These are phyloP conservation scores for Galerucella calmariensis DNA, from an alignment of 2,888 invertebrate genomes.

Conservation along the genomic window DNA sequence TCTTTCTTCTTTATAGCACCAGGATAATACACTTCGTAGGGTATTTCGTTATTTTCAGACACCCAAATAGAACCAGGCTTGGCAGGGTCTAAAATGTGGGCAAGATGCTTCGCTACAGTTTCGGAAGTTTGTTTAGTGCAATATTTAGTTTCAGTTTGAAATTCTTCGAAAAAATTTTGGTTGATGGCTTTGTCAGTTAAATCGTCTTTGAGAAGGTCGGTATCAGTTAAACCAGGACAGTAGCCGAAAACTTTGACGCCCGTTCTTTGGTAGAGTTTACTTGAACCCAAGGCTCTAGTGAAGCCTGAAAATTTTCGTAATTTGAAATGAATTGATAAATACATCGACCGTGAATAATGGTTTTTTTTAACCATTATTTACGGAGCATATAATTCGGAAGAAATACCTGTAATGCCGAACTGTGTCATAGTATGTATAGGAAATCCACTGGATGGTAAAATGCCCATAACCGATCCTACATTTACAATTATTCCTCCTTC, in stretches of 20 bases:
- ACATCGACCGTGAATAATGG: neutral
- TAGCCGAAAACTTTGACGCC: constrained; percentile 69
- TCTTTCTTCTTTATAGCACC: constrained; percentile 41
- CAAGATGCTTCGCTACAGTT: constrained; percentile 50
- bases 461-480: constrained; percentile 71
- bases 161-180: constrained; percentile 55
- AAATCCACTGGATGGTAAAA: constrained; percentile 66
- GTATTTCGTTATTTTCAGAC: constrained; percentile 50
- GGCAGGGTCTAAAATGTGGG: constrained; percentile 48
- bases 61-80: constrained; percentile 56
- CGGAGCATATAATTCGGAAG: neutral
- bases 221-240: constrained; percentile 69
- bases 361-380: too few relatives aligned
- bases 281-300: constrained; percentile 53
- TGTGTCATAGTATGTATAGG: constrained; percentile 68
- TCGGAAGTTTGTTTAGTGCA: constrained; percentile 50
- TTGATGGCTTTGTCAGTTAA: constrained; percentile 55
- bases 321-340: too few relatives aligned
- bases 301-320: constrained; percentile 50
- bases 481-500: constrained; percentile 74
- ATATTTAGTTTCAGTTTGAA: constrained; percentile 54
- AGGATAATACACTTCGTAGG: constrained; percentile 53
- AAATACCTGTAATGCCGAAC: constrained; percentile 53
- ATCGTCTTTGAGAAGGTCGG: constrained; percentile 57
- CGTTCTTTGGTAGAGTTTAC: constrained; percentile 63